Base-by-base conservation (phyloP, 2,888 invertebrate genomes). In the Cataglyphis altisquamis region DNA sequence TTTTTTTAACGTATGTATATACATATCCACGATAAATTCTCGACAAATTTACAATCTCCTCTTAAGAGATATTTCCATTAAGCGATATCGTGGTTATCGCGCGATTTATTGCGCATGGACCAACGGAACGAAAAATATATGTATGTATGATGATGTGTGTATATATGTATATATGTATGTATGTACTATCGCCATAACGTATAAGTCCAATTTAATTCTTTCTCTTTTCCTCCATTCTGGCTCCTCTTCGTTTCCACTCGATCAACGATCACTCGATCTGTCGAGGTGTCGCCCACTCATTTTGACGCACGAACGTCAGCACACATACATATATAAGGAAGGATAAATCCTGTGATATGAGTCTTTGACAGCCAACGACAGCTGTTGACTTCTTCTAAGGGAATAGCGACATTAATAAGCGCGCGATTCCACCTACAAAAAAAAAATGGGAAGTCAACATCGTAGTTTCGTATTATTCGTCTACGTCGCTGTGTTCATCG, bases 401-500 rank as follows among this genome's bases (percentile, higher is more conserved):
- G 25, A 15, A 0, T 15, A 63, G 21, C 41, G 36, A 25, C 4
- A 36, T 66, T 25, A 5, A 5, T n/a, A 10, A 9, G 25, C 45
- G n/a, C 32, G 10, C 25, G 36, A 3, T 48, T 8, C 2, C 8
- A 8, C 4, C 6, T 48, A 15, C 4, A 10, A 32, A 25, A 15
- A 12, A 67, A 9, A 78, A 45, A 78, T 78, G 78, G 78, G 36
- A 18, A 8, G 29, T 6, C 0, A 32, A 77, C 12, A 60, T 8
- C 74, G 48, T 48, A 64, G 64, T 57, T 3, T 57, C 25, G 63
- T 86, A 32, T 41, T 60, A 10, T 39, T 86, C 36, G 29, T 84
- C 63, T 86, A 72, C 62, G 48, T 64, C 10, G 41, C 85, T 9
- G 48, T 48, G 48, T 1, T 48, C 6, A n/a, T 84, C 29, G 83